A percentile compares a stretch with the other conserved stretches of the same genome.
These are phyloP conservation scores for Promerops cafer DNA, from an alignment of 2,113 vertebrate species.

Conservation along the genomic window DNA sequence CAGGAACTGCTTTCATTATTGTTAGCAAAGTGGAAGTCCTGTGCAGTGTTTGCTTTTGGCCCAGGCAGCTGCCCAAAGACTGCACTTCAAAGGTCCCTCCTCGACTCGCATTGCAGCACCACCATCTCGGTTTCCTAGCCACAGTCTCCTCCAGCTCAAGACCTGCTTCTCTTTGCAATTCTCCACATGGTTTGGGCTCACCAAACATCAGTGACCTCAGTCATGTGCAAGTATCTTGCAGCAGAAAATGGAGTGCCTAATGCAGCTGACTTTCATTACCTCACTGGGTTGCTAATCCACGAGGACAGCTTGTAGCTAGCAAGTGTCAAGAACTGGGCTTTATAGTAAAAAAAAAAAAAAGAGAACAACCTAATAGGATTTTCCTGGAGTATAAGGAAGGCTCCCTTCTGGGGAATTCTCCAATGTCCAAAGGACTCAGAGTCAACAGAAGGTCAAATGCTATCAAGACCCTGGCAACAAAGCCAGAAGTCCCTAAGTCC, in stretches of 20 bases:
- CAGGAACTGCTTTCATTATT: conserved; percentile 26
- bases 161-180: not conserved
- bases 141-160: not conserved
- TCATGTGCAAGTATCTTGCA: not conserved
- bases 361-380: not conserved
- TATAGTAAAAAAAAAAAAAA: not conserved
- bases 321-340: not conserved
- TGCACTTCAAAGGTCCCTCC: conserved; percentile 11
- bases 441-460: not conserved
- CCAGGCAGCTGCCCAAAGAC: not conserved
- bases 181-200: not conserved
- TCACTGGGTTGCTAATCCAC: not conserved
- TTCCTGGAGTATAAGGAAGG: not conserved
- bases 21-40: conserved; percentile 20
- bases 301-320: not conserved
- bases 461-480: not conserved
- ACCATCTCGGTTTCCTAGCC: not conserved
- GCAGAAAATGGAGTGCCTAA: not conserved
- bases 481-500: not conserved
- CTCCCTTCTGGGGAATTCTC: not conserved
- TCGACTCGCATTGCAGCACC: not conserved
- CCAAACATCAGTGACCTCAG: not conserved
- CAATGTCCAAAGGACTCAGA: not conserved
- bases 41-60: conserved; percentile 14
- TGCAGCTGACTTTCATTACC: not conserved